A percentile compares a stretch with the other conserved stretches of the same genome.
phyloP scores from a whole-genome alignment of 2,797 vertebrate genomes.

The Anniella stebbinsi region DNA sequence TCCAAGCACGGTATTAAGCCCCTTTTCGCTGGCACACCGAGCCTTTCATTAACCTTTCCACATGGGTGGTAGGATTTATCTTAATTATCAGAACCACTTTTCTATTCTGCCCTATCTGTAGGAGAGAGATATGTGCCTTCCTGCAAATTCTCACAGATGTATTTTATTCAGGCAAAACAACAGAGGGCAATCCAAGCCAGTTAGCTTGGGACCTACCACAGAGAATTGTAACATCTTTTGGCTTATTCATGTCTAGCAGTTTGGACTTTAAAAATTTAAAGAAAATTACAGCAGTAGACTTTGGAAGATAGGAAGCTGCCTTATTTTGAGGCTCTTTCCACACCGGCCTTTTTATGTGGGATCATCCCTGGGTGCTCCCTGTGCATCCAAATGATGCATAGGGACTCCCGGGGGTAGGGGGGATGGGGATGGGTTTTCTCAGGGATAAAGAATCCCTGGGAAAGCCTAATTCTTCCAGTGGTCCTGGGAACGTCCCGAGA shows the following conservation, averaged over 20 bases:
- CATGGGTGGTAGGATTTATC: not conserved
- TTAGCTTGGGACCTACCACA: not conserved
- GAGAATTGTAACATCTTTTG: not conserved
- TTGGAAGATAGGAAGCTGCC: too few relatives aligned
- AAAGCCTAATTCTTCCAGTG: too few relatives aligned
- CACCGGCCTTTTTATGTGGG: too few relatives aligned
- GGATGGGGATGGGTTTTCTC: too few relatives aligned
- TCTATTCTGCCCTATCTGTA: not conserved
- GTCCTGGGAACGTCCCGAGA: too few relatives aligned
- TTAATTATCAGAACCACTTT: slow-evolving; percentile 14
- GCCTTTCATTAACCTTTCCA: slow-evolving; percentile 24
- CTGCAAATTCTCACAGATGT: not conserved
- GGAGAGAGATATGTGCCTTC: not conserved
- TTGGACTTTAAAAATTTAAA: not conserved
- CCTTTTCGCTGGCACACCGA: slow-evolving; percentile 24
- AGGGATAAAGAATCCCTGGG: too few relatives aligned
- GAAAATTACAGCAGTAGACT: not conserved
- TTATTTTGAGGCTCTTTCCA: too few relatives aligned
- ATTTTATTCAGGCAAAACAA: slow-evolving; percentile 1
- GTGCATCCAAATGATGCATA: too few relatives aligned
- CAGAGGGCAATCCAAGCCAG: not conserved
- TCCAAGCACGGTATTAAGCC: slow-evolving; percentile 13
- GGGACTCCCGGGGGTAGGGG: too few relatives aligned
- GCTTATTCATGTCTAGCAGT: not conserved
- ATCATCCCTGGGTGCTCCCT: too few relatives aligned